phyloP scores from a whole-genome alignment of 2,888 invertebrate genomes.

The Melieria picta region DNA sequence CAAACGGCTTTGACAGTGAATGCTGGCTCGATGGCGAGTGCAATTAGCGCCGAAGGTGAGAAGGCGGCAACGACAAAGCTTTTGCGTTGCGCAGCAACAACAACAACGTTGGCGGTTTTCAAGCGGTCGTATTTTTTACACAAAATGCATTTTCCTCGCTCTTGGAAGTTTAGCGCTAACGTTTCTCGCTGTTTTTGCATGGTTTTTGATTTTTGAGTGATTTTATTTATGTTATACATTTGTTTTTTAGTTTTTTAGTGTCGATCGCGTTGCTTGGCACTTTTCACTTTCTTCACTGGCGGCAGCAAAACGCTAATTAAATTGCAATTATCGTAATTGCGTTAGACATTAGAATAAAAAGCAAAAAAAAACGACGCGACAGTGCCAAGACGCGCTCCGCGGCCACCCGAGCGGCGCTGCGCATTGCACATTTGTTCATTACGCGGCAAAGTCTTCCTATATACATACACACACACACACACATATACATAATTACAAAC shows the following conservation, averaged over 20 bases:
- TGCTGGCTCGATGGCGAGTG: conserved; percentile 22
- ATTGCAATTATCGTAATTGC: conserved; percentile 33
- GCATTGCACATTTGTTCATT: no score
- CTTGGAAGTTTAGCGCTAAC: no score
- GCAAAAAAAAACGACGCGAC: conserved; percentile 20
- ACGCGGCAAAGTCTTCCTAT: not conserved
- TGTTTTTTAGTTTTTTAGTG: not conserved
- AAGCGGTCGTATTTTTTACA: no score
- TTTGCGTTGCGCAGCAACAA: no score
- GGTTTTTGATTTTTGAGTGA: no score
- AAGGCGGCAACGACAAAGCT: no score
- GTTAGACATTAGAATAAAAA: conserved; percentile 16
- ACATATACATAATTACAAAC: not conserved
- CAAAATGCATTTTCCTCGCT: no score
- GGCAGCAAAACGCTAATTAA: conserved; percentile 22
- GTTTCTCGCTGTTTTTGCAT: no score
- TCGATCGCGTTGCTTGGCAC: conserved; percentile 18
- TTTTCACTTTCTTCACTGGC: conserved; percentile 30
- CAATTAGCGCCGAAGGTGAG: conserved; percentile 3
- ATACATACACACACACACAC: not conserved
- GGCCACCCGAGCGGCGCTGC: no score
- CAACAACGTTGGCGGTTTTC: no score
- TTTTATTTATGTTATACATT: not conserved
- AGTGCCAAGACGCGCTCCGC: not conserved
- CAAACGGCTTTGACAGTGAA: conserved; percentile 53